These are phyloP conservation scores for Gryllus longicercus DNA, from an alignment of 2,888 invertebrate species.

Conservation along the genomic window DNA sequence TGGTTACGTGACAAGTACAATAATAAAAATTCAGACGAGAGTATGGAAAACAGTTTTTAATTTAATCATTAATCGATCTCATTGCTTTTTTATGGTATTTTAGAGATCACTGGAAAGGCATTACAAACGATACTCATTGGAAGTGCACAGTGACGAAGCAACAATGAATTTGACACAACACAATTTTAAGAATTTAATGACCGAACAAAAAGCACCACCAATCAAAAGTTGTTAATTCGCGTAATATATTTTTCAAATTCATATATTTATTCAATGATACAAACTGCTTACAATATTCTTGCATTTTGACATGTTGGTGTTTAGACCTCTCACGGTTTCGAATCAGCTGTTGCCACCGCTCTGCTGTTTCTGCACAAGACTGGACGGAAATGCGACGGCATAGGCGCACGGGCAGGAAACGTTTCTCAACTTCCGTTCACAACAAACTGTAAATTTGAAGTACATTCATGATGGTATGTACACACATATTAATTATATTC, in stretches of 20 bases:
- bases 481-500: too few relatives aligned
- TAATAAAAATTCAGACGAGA: too few relatives aligned
- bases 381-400: conserved; percentile 28
- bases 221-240: not conserved
- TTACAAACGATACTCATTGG: not conserved
- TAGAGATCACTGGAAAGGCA: not conserved
- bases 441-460: not conserved
- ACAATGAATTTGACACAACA: conserved; percentile 33
- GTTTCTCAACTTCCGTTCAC: conserved; percentile 5
- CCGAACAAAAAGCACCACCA: conserved; percentile 17
- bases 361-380: conserved; percentile 27
- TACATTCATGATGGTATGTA: not conserved
- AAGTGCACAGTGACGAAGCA: conserved; percentile 36
- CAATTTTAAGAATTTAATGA: conserved; percentile 19
- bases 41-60: too few relatives aligned
- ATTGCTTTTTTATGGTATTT: not conserved
- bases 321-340: conserved; percentile 43
- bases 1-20: not conserved
- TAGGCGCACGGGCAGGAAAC: conserved; percentile 1
- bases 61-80: not conserved
- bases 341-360: conserved; percentile 36
- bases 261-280: not conserved
- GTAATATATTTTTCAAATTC: conserved; percentile 4
- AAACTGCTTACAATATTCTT: conserved; percentile 47
- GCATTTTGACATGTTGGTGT: conserved; percentile 50